These are phyloP conservation scores for Otolemur garnettii DNA, from an alignment of 2,113 vertebrate species.

Conservation along the genomic window DNA sequence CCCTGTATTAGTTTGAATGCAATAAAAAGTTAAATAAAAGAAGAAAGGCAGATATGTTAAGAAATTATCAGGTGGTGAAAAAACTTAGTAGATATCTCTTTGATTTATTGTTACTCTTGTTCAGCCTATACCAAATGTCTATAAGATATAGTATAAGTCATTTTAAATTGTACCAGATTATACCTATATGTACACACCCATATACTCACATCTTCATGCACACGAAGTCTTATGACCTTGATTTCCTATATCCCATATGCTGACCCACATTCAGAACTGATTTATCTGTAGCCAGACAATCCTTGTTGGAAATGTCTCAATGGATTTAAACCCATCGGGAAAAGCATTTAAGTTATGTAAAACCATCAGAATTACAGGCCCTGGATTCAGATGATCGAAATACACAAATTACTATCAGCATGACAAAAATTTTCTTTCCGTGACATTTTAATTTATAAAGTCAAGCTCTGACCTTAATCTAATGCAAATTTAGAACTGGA, in stretches of 20 bases:
- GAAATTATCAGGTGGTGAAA: slow-evolving; percentile 41
- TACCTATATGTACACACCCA: neutral
- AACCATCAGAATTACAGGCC: neutral
- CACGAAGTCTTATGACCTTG: neutral
- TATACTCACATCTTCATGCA: accelerated
- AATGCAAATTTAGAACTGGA: slow-evolving; percentile 29
- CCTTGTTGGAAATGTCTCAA: neutral
- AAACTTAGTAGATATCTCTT: slow-evolving; percentile 24
- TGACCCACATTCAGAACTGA: neutral
- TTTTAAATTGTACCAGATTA: neutral
- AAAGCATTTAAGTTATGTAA: neutral
- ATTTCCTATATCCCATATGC: neutral
- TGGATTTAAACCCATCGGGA: neutral
- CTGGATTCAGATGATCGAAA: neutral
- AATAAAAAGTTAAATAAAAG: slow-evolving; percentile 58
- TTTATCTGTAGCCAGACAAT: neutral
- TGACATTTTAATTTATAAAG: slow-evolving; percentile 45
- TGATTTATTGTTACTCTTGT: slow-evolving; percentile 18
- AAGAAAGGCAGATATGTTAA: slow-evolving; percentile 11
- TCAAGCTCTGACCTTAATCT: slow-evolving; percentile 23
- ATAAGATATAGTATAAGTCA: neutral
- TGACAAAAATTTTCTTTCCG: neutral
- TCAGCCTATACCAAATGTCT: neutral
- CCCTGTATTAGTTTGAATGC: slow-evolving; percentile 64
- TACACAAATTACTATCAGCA: neutral